These are phyloP conservation scores for Toxotes lorentzi DNA, from an alignment of 2,797 vertebrate species.

Conservation along the genomic window DNA sequence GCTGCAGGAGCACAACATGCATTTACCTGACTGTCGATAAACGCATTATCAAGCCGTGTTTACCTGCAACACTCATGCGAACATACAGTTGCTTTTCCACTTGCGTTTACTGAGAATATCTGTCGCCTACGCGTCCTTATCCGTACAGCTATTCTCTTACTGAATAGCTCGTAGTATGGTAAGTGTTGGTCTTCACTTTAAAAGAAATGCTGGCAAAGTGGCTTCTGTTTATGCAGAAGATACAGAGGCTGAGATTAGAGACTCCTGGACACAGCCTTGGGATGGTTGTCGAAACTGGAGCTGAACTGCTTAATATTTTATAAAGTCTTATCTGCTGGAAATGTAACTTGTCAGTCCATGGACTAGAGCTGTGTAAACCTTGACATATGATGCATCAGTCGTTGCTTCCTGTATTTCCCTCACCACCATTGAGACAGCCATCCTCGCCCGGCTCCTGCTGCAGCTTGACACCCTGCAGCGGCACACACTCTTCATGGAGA, in stretches of 20 bases:
- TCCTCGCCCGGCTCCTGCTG: conserved; percentile 39
- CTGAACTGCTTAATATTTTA: neutral
- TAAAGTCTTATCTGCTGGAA: neutral
- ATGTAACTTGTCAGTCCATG: neutral
- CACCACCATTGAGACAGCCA: conserved; percentile 36
- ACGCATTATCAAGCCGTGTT: conserved; percentile 37
- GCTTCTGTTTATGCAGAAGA: neutral
- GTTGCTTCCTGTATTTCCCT: conserved; percentile 47
- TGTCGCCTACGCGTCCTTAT: neutral
- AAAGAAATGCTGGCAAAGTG: neutral
- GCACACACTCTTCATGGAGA: conserved; percentile 31
- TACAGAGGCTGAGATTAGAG: neutral
- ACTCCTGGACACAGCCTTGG: neutral
- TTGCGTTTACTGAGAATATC: neutral
- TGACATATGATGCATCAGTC: conserved; percentile 10
- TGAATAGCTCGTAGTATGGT: neutral
- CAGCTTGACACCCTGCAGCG: conserved; percentile 52
- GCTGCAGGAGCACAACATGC: conserved; percentile 26
- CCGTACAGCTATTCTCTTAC: neutral
- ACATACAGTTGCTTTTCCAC: neutral
- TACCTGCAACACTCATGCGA: conserved; percentile 1
- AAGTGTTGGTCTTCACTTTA: neutral
- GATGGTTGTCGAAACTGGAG: neutral
- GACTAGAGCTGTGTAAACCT: conserved; percentile 23
- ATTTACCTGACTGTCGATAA: conserved; percentile 46